Evolutionary conservation across 2,797 vertebrate genomes (phyloP).

Genomic region (Choloepus didactylus): DNA sequence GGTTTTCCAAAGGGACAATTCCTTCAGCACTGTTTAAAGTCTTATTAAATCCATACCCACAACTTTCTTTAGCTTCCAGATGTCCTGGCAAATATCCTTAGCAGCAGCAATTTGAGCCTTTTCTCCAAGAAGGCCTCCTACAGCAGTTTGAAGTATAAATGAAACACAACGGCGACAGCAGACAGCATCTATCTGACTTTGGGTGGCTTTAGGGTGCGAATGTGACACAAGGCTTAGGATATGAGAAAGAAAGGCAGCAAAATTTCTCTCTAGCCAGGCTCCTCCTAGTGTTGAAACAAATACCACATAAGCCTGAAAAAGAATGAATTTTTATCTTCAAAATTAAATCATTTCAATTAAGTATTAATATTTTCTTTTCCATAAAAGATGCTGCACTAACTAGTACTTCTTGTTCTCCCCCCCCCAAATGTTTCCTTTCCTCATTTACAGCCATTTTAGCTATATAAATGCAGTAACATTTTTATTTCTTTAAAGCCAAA

Average conservation of each 20-base stretch:
- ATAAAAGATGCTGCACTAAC: slow-evolving; percentile 16
- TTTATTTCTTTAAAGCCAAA: slow-evolving; percentile 41
- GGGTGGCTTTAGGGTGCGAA: slow-evolving; percentile 90
- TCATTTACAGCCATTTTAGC: neutral
- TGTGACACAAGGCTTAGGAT: slow-evolving; percentile 93
- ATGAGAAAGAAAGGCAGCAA: slow-evolving; percentile 91
- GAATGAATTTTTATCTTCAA: slow-evolving; percentile 80
- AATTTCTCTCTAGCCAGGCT: slow-evolving; percentile 93
- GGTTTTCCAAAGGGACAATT: slow-evolving; percentile 71
- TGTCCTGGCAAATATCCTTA: slow-evolving; percentile 92
- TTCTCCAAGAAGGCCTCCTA: slow-evolving; percentile 94
- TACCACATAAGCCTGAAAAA: slow-evolving; percentile 93
- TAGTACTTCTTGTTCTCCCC: slow-evolving; percentile 4
- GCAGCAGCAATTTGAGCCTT: slow-evolving; percentile 95
- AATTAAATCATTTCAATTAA: slow-evolving; percentile 62
- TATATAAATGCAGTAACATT: neutral
- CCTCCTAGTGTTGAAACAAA: slow-evolving; percentile 93
- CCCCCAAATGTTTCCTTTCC: neutral
- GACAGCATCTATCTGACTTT: slow-evolving; percentile 89
- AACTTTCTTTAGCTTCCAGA: slow-evolving; percentile 92
- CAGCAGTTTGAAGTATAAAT: slow-evolving; percentile 93
- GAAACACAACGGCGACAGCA: slow-evolving; percentile 92
- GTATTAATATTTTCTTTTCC: slow-evolving; percentile 40
- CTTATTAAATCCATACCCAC: slow-evolving; percentile 90
- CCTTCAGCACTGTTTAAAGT: slow-evolving; percentile 78